phyloP scores from a whole-genome alignment of 2,113 vertebrate species.

The Balaenoptera acutorostrata region DNA sequence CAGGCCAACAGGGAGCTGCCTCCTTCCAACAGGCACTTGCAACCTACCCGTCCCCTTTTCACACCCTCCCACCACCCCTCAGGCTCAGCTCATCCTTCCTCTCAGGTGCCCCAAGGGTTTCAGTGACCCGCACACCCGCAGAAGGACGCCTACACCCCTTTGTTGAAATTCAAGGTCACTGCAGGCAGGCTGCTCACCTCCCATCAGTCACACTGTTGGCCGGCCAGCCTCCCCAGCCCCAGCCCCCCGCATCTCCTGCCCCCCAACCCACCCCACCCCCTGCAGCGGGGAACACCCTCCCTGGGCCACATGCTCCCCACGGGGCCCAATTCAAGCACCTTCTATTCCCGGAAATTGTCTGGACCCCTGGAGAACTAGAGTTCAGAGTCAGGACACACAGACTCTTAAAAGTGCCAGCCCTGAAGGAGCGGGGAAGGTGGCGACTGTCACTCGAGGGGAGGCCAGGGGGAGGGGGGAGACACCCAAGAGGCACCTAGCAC shows the following conservation, averaged over 20 bases:
- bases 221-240: not conserved
- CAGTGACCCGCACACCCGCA: not conserved
- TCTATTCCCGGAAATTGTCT: not conserved
- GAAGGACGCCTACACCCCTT: not conserved
- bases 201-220: not conserved
- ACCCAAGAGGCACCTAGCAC: not conserved
- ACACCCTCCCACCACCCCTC: not conserved
- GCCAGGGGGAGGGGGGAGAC: too few species aligned
- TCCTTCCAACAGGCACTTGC: not conserved
- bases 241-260: not conserved
- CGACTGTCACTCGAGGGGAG: too few species aligned
- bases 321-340: not conserved
- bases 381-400: not conserved
- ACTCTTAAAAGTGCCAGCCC: too few species aligned
- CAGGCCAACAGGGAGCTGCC: not conserved
- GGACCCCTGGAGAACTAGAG: not conserved
- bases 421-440: too few species aligned
- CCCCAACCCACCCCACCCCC: fast-evolving
- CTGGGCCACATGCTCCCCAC: not conserved
- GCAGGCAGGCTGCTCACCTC: not conserved
- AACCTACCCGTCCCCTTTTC: not conserved
- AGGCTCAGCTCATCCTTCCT: not conserved
- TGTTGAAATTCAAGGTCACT: not conserved
- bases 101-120: not conserved
- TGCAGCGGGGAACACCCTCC: not conserved